Evolutionary conservation across 1,140 invertebrate genomes (phyloP), one percentile per base, ranked within the genome.

Genomic region (Brachionus calyciflorus): DNA sequence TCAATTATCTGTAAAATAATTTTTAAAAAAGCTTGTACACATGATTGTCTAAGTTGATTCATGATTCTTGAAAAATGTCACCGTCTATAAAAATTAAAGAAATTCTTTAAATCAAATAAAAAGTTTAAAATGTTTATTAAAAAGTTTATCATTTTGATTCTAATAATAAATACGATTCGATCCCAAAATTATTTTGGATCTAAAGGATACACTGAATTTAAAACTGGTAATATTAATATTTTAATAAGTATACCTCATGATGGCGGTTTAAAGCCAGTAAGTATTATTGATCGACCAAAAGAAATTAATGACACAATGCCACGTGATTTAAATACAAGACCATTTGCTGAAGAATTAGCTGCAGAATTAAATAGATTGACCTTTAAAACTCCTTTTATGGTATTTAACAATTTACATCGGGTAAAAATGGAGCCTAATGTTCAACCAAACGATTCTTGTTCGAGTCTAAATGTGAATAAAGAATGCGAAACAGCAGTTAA

Each of bases 161-260:
- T n/a, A n/a, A n/a, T n/a, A n/a, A n/a, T n/a, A n/a, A n/a, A n/a
- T n/a, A n/a, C n/a, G n/a, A n/a, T n/a, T n/a, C n/a, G n/a, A n/a
- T n/a, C n/a, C n/a, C n/a, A n/a, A n/a, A n/a, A n/a, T n/a, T n/a
- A n/a, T 44, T 41, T 65, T 24, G 40, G 46, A 21, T 9, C 10
- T 12, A 33, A 49, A n/a, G 40, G 48, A n/a, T 73, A 73, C n/a
- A 37, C 30, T 9, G 51, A 49, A 41, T 55, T 73, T 40, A 28
- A 51, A 55, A 19, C 30, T 14, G 69, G 69, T 26, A 30, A 73
- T 30, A 24, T 73, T 2, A 73, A 73, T 14, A 37, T 73, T 12
- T 40, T 73, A 24, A 49, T 73, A 40, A 73, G 69, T 55, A 46
- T 73, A 33, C 69, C 69, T 12, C 69, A 73, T 55, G 69, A 49